Evolutionary conservation across 2,797 vertebrate species (phyloP).

Genomic region (Tympanoctomys barrerae): DNA sequence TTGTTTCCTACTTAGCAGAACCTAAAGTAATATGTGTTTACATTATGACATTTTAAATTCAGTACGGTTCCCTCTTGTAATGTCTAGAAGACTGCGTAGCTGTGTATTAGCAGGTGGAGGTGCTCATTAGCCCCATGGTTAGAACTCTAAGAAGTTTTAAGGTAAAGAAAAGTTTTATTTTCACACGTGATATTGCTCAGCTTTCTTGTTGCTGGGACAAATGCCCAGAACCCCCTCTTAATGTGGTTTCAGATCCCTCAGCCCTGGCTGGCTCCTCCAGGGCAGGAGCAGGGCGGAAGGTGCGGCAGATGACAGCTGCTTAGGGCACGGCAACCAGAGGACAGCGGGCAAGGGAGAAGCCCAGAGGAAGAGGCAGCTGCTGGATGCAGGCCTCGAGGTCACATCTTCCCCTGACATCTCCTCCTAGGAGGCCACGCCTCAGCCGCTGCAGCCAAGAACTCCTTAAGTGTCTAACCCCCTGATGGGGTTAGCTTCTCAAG

Average conservation of each 20-base stretch:
- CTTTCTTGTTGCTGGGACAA: background rate
- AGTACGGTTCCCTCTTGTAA: background rate
- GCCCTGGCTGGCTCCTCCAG: background rate
- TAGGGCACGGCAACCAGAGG: background rate
- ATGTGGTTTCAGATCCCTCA: background rate
- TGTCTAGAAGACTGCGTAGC: background rate
- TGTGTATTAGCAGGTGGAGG: background rate
- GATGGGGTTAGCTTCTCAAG: background rate
- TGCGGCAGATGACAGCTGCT: background rate
- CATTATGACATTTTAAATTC: constrained; percentile 43
- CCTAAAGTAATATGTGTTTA: constrained; percentile 42
- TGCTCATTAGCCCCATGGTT: constrained; percentile 3
- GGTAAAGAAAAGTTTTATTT: background rate
- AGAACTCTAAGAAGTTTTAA: background rate
- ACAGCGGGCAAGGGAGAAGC: background rate
- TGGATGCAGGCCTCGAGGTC: background rate
- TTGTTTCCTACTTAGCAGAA: background rate
- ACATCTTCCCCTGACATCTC: background rate
- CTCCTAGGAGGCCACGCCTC: background rate
- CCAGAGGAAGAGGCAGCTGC: background rate
- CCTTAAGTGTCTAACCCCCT: background rate
- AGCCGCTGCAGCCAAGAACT: background rate
- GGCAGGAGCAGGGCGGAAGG: background rate
- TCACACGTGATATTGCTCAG: background rate
- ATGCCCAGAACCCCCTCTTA: background rate